Evolutionary conservation across 2,113 vertebrate species (phyloP).

Genomic region (Micronisus gabar): DNA sequence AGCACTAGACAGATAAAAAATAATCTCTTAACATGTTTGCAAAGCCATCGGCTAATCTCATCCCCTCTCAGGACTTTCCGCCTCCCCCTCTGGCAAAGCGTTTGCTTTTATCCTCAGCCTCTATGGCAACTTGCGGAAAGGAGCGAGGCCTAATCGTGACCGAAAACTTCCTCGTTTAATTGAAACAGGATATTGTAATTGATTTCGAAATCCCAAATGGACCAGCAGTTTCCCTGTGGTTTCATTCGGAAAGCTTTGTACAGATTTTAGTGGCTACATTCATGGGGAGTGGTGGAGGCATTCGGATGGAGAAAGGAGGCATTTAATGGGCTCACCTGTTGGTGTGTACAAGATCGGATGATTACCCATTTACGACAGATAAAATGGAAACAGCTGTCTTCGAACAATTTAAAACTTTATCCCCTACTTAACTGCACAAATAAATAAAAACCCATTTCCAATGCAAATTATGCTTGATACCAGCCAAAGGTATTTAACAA

Average conservation of each 20-base stretch:
- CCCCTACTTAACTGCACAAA: not conserved
- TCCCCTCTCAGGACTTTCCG: not conserved
- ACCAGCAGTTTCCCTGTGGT: not conserved
- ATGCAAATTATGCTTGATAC: conserved; percentile 15
- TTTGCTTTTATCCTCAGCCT: not conserved
- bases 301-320: not conserved
- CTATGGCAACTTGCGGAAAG: not conserved
- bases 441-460: conserved; percentile 23
- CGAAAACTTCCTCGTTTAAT: not conserved
- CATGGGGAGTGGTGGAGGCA: not conserved
- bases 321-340: conserved; percentile 20
- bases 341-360: not conserved
- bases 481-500: not conserved
- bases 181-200: not conserved
- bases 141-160: not conserved
- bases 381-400: conserved; percentile 54
- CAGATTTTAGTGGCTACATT: not conserved
- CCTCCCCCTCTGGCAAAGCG: not conserved
- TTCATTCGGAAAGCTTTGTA: not conserved
- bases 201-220: not conserved
- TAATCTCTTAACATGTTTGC: not conserved
- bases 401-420: conserved; percentile 36
- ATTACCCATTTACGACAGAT: conserved; percentile 29
- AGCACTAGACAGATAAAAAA: not conserved
- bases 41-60: not conserved